phyloP scores from a whole-genome alignment of 1,140 invertebrate species.

The Ptiloglossa arizonensis region DNA sequence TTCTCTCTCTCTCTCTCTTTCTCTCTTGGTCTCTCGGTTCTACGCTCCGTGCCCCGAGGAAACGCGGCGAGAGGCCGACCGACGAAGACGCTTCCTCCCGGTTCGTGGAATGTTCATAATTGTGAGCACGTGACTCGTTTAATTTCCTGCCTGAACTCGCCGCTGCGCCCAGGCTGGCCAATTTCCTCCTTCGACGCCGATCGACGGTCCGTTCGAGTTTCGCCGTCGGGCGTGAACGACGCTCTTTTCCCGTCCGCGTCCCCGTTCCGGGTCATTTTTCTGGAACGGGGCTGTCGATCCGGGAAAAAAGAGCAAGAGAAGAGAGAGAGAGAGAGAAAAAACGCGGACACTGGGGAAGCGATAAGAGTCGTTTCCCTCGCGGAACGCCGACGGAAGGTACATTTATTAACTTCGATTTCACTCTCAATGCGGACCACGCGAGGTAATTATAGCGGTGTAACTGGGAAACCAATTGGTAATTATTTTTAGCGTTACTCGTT shows the following conservation, averaged over 20 bases:
- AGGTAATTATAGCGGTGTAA: no score
- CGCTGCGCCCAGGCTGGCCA: slow-evolving; percentile 64
- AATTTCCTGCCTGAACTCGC: slow-evolving; percentile 74
- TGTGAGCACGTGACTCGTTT: slow-evolving; percentile 78
- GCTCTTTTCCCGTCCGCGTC: slow-evolving; percentile 10
- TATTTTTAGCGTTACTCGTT: no score
- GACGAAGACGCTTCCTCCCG: slow-evolving; percentile 7
- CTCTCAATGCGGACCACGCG: no score
- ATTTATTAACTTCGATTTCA: not conserved
- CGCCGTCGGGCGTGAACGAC: slow-evolving; percentile 40
- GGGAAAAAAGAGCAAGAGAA: no score
- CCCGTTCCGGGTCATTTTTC: not conserved
- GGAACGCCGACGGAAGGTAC: not conserved
- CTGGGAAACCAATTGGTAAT: no score
- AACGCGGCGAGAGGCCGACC: not conserved
- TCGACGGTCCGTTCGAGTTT: slow-evolving; percentile 43
- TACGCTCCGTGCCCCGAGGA: not conserved
- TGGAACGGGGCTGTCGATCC: not conserved
- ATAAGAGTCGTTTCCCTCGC: not conserved
- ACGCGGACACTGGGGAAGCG: not conserved
- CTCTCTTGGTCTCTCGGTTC: no score
- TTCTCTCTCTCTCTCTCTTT: slow-evolving; percentile 5
- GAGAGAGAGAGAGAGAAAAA: no score
- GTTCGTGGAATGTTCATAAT: slow-evolving; percentile 73
- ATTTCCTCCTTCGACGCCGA: slow-evolving; percentile 68